A percentile compares a stretch with the other conserved stretches of the same genome.
phyloP scores from a whole-genome alignment of 2,797 vertebrate species.

The Lutra lutra region DNA sequence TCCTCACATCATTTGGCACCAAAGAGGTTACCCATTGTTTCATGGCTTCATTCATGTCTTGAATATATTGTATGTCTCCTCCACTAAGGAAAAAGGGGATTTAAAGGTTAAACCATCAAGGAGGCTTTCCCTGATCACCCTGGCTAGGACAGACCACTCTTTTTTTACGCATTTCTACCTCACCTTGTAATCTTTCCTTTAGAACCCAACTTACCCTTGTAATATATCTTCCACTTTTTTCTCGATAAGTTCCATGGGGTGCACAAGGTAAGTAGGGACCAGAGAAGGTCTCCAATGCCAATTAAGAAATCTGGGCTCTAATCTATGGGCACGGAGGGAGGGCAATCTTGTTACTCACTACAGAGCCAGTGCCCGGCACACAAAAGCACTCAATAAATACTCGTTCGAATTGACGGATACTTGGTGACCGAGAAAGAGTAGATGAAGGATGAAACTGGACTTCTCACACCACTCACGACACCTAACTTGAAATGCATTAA shows the following conservation, averaged over 20 bases:
- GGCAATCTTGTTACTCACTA: neutral
- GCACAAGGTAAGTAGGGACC: neutral
- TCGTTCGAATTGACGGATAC: neutral
- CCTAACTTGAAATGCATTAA: neutral
- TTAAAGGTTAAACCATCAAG: neutral
- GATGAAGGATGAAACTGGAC: neutral
- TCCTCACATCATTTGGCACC: neutral
- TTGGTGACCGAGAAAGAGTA: no score
- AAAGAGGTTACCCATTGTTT: neutral
- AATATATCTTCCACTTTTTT: neutral
- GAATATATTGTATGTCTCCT: neutral
- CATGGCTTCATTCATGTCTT: neutral
- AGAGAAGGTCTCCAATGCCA: neutral
- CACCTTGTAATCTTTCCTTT: neutral
- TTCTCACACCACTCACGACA: neutral
- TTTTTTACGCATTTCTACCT: neutral
- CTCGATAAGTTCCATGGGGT: neutral
- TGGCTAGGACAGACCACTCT: neutral
- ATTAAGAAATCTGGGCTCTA: neutral
- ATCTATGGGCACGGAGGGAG: neutral
- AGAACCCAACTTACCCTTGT: neutral
- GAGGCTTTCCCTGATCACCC: neutral
- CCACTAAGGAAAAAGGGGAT: neutral
- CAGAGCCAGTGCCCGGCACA: neutral
- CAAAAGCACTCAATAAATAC: neutral